These are phyloP conservation scores for Crotalus tigris DNA, from an alignment of 2,113 vertebrate genomes.

Conservation along the genomic window DNA sequence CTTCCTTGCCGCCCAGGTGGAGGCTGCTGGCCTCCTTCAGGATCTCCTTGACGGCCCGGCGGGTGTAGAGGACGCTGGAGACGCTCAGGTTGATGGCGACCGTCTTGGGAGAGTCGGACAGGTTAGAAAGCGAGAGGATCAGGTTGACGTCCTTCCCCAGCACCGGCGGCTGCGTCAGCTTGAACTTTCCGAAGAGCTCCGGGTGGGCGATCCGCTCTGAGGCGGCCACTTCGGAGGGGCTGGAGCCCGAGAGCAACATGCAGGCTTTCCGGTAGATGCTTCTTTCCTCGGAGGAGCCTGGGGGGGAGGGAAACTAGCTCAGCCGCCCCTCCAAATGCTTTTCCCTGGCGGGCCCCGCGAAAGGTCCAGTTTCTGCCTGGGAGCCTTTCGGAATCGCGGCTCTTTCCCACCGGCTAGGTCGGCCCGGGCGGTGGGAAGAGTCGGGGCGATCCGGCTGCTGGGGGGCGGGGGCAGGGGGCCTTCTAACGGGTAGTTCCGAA, in stretches of 20 bases:
- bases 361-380: neutral
- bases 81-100: slow-evolving; percentile 72
- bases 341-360: neutral
- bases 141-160: slow-evolving; percentile 72
- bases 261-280: slow-evolving; percentile 68
- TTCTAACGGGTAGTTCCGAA: neutral
- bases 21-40: slow-evolving; percentile 63
- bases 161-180: slow-evolving; percentile 63
- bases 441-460: neutral
- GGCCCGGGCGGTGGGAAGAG: neutral
- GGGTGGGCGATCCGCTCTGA: slow-evolving; percentile 57
- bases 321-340: neutral
- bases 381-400: neutral
- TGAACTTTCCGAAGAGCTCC: slow-evolving; percentile 73
- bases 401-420: neutral
- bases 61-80: slow-evolving; percentile 70
- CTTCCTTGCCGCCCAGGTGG: slow-evolving; percentile 65
- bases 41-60: slow-evolving; percentile 69
- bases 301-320: neutral
- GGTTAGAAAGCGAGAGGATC: slow-evolving; percentile 64
- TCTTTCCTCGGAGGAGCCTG: slow-evolving; percentile 73
- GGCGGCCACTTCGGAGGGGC: neutral
- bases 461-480: too few relatives aligned
- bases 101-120: slow-evolving; percentile 51
- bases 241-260: slow-evolving; percentile 53